phyloP scores from a whole-genome alignment of 2,888 invertebrate species.

The Shargacucullia verbasci region DNA sequence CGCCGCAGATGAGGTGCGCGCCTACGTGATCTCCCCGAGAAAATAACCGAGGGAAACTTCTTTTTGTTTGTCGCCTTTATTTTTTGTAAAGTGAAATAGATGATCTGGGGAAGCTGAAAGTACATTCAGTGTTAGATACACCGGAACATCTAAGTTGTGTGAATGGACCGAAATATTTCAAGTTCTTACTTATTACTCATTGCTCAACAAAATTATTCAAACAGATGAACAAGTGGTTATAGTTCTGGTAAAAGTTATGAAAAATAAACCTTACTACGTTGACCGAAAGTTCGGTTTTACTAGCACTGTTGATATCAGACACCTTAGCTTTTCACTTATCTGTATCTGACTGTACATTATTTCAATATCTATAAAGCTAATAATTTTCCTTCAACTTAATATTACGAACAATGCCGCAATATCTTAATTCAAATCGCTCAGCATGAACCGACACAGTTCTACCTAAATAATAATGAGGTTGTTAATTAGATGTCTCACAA shows the following conservation, averaged over 20 bases:
- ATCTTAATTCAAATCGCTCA: conserved; percentile 19
- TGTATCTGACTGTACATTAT: too few relatives aligned
- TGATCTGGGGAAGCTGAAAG: conserved; percentile 52
- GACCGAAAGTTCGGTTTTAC: too few relatives aligned
- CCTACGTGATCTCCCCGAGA: conserved; percentile 85
- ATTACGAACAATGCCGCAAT: not conserved
- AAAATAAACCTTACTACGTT: too few relatives aligned
- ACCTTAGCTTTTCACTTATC: too few relatives aligned
- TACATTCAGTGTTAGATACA: conserved; percentile 31
- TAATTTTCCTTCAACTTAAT: conserved; percentile 2
- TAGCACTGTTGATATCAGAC: too few relatives aligned
- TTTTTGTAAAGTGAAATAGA: conserved; percentile 71
- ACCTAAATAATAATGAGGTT: conserved; percentile 35
- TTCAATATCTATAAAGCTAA: conserved; percentile 1
- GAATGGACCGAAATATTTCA: too few relatives aligned
- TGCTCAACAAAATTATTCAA: too few relatives aligned
- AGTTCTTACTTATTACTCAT: too few relatives aligned
- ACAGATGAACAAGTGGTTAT: too few relatives aligned
- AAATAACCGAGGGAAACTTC: conserved; percentile 81
- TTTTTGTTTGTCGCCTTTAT: conserved; percentile 79
- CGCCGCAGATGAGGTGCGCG: conserved; percentile 87
- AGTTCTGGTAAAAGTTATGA: too few relatives aligned
- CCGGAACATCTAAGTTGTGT: too few relatives aligned
- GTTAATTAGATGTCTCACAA: conserved; percentile 50
- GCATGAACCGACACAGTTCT: not conserved